Evolutionary conservation across 2,888 invertebrate species (phyloP).

Genomic region (Acanthoscelides obtectus): DNA sequence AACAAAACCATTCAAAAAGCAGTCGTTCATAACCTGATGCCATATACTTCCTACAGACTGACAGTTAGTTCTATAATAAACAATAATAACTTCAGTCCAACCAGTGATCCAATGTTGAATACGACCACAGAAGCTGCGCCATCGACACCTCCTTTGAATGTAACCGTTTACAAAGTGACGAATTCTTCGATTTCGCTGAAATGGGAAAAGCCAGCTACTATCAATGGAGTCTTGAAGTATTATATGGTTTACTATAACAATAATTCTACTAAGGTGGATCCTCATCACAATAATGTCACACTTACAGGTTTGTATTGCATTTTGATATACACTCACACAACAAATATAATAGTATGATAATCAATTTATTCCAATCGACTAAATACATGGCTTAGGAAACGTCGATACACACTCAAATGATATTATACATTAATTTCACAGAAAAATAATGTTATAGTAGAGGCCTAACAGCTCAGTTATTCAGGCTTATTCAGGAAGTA

Average conservation of each 20-base stretch:
- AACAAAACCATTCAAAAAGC: slow-evolving; percentile 53
- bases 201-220: slow-evolving; percentile 66
- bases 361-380: no score
- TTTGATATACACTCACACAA: no score
- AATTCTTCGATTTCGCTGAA: slow-evolving; percentile 58
- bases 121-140: slow-evolving; percentile 68
- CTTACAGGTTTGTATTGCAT: neutral
- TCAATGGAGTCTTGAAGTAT: slow-evolving; percentile 69
- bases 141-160: slow-evolving; percentile 55
- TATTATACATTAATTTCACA: no score
- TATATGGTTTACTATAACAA: slow-evolving; percentile 46
- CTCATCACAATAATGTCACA: slow-evolving; percentile 7
- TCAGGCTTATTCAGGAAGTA: no score
- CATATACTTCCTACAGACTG: slow-evolving; percentile 72
- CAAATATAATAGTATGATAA: no score
- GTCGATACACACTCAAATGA: no score
- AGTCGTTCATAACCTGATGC: slow-evolving; percentile 60
- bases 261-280: slow-evolving; percentile 1
- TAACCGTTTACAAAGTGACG: slow-evolving; percentile 56
- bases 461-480: no score
- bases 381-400: no score
- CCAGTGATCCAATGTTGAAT: slow-evolving; percentile 57
- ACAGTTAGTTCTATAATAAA: slow-evolving; percentile 59
- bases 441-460: no score
- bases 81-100: slow-evolving; percentile 49